These are phyloP conservation scores for Noctua janthe DNA, from an alignment of 2,888 invertebrate genomes.

Conservation along the genomic window DNA sequence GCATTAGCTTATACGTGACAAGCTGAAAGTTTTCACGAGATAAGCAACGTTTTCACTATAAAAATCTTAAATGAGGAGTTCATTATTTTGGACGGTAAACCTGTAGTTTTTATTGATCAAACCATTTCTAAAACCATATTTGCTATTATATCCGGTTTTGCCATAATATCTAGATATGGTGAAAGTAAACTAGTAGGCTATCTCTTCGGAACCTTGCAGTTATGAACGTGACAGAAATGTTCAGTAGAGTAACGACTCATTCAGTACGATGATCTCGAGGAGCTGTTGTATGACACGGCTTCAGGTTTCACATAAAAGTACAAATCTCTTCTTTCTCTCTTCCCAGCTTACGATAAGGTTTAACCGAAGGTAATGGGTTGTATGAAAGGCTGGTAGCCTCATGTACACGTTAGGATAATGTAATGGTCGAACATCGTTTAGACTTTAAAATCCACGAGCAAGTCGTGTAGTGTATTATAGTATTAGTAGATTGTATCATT, in stretches of 20 bases:
- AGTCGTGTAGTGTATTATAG: slow-evolving; percentile 20
- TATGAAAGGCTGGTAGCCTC: slow-evolving; percentile 5
- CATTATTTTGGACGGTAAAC: not conserved
- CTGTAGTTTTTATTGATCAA: slow-evolving; percentile 4
- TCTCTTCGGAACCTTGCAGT: not conserved
- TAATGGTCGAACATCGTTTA: slow-evolving; percentile 14
- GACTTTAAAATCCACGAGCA: slow-evolving; percentile 10
- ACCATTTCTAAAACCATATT: not conserved
- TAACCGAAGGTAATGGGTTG: slow-evolving; percentile 21
- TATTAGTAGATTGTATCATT: slow-evolving; percentile 31
- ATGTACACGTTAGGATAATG: not conserved
- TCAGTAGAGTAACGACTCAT: not conserved
- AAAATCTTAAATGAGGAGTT: not conserved
- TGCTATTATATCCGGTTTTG: not conserved
- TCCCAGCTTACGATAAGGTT: slow-evolving; percentile 27
- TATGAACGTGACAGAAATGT: not conserved
- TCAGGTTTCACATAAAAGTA: slow-evolving; percentile 55
- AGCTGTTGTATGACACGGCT: slow-evolving; percentile 54
- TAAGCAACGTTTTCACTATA: not conserved
- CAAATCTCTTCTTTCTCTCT: slow-evolving; percentile 50
- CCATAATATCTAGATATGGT: not conserved
- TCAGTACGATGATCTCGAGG: slow-evolving; percentile 59
- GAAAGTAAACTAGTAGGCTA: not conserved
- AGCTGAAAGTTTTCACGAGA: not conserved
- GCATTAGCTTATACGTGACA: not conserved